Conservation (phyloP, 2,113 vertebrate genomes). For the Pomatostomus ruficeps region DNA sequence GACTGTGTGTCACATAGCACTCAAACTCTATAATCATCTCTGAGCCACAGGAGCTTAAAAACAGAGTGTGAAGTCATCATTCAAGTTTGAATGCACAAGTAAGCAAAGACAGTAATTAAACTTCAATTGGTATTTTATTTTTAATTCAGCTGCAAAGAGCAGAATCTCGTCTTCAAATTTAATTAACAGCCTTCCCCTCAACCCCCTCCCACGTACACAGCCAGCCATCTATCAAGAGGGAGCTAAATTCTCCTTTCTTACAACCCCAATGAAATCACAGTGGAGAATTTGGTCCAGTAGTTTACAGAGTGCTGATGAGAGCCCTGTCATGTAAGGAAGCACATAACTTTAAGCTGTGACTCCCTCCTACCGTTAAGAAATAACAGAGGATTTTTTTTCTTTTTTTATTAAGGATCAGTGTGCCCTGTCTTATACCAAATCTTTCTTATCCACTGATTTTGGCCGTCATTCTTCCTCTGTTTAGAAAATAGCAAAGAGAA, state of each 20-base stretch:
- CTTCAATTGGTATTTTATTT: slow-evolving; percentile 78
- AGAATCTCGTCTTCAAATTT: slow-evolving; percentile 73
- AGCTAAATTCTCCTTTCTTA: slow-evolving; percentile 34
- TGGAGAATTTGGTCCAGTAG: not conserved
- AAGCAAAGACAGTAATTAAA: slow-evolving; percentile 78
- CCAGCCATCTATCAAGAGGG: slow-evolving; percentile 57
- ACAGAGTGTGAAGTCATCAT: slow-evolving; percentile 72
- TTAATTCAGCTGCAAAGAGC: slow-evolving; percentile 72
- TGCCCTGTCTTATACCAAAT: not conserved
- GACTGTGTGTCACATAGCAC: slow-evolving; percentile 51
- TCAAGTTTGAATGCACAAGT: slow-evolving; percentile 72
- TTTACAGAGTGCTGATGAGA: slow-evolving; percentile 14
- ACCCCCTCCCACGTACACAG: slow-evolving; percentile 42
- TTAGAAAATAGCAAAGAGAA: not conserved
- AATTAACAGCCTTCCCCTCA: slow-evolving; percentile 68
- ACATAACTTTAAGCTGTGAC: not conserved
- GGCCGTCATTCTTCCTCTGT: not conserved
- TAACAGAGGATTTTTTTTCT: not conserved
- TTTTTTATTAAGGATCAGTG: not conserved
- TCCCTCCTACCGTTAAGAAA: not conserved
- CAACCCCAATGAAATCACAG: not conserved
- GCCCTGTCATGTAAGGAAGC: not conserved
- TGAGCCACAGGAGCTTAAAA: slow-evolving; percentile 68
- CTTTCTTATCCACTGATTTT: not conserved
- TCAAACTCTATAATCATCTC: slow-evolving; percentile 67